Evolutionary conservation across 2,797 vertebrate species (phyloP), one percentile per base, ranked within the genome.

Genomic region (Acropternis orthonyx): DNA sequence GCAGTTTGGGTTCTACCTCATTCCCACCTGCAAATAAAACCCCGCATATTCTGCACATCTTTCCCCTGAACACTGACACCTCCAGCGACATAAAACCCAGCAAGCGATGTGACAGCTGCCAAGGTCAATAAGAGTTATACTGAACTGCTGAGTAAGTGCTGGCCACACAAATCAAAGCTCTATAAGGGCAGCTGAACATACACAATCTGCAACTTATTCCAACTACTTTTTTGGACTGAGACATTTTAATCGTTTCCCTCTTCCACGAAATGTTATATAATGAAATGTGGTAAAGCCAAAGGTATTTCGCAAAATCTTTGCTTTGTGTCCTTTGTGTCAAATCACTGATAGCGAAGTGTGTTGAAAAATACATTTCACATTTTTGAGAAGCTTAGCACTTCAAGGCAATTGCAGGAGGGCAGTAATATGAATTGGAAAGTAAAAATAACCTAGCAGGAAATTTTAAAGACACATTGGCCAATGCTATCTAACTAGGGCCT

Each of bases 61-160:
- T 90, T 80, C 69, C 81, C 91, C 95, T 62, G 91, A 97, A 97
- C 95, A 79, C 6, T 96, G 96, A 97, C 97, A 97, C 95, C 92
- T 94, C 95, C 44, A 92, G 96, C 59, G 28, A 96, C 95, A 96
- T 96, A 96, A 97, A 97, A 97, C 83, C 95, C 86, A 81, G 95
- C 93, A 49, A 94, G 93, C 91, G 54, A 93, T 94, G 92, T 96
- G 97, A 96, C 96, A 97, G 95, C 97, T 97, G 97, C 95, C 96
- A 97, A 97, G 97, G 97, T 97, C 97, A 97, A 96, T 97, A 96
- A 97, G 95, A 97, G 96, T 97, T 97, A 96, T 71, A 87, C 95
- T 62, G 94, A 97, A 96, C 92, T 96, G 97, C 97, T 97, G 97
- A 97, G 93, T 96, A 97, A 97, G 96, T 92, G 94, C 96, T 92